Evolutionary conservation across 2,113 vertebrate genomes (phyloP).

Genomic region (Arenaria interpres): DNA sequence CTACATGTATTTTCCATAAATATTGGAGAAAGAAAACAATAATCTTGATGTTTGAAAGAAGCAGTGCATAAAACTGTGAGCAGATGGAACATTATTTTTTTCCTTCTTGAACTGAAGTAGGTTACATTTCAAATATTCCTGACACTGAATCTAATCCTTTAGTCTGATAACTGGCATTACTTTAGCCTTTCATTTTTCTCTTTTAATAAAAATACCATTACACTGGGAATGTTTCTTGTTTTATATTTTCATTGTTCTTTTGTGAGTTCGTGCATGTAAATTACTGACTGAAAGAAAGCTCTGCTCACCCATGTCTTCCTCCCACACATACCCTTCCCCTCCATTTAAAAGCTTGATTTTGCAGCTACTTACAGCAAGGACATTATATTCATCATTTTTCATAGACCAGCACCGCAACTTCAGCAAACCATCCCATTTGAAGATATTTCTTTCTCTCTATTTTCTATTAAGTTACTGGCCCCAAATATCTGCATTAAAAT

Average conservation of each 20-base stretch:
- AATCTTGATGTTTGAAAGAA: conserved; percentile 52
- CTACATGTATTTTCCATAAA: conserved; percentile 63
- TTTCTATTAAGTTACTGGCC: background rate
- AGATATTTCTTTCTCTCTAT: background rate
- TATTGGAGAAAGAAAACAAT: conserved; percentile 52
- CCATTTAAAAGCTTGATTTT: background rate
- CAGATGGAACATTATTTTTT: background rate
- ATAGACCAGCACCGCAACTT: background rate
- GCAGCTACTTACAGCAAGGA: background rate
- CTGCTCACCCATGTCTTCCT: background rate
- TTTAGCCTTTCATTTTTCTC: conserved; percentile 11
- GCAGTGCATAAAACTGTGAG: conserved; percentile 51
- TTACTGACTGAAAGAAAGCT: background rate
- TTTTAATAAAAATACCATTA: conserved; percentile 33
- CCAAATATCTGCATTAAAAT: background rate
- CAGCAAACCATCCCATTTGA: background rate
- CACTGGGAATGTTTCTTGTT: background rate
- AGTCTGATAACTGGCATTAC: conserved; percentile 6
- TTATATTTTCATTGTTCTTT: background rate
- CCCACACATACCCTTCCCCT: background rate
- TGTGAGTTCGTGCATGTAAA: background rate
- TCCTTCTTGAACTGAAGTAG: background rate
- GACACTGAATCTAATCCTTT: conserved; percentile 18
- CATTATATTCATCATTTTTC: background rate
- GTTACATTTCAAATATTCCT: conserved; percentile 36